Conservation (phyloP, 2,888 invertebrate genomes). For the Ophion slaviceki region DNA sequence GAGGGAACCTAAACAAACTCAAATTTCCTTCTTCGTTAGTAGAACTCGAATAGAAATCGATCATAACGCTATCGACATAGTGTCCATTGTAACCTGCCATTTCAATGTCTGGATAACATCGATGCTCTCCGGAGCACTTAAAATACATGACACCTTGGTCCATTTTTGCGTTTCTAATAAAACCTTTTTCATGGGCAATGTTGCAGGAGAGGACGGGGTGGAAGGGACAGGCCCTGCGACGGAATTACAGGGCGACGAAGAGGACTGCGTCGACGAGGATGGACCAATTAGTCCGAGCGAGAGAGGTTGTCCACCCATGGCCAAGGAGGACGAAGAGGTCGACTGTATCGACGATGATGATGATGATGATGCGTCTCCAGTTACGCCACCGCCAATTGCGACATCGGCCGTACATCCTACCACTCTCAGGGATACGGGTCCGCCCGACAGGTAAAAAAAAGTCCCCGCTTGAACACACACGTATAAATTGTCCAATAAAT, state of each 20-base stretch:
- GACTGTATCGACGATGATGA: conserved; percentile 83
- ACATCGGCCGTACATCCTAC: conserved; percentile 79
- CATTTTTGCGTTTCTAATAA: not conserved
- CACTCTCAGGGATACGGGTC: conserved; percentile 80
- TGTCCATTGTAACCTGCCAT: conserved; percentile 40
- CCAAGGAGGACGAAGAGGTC: conserved; percentile 83
- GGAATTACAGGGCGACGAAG: conserved; percentile 85
- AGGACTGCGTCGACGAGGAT: conserved; percentile 86
- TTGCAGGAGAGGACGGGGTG: conserved; percentile 86
- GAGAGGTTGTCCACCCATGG: conserved; percentile 83
- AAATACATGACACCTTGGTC: conserved; percentile 14
- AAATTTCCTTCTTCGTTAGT: conserved; percentile 54
- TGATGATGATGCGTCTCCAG: conserved; percentile 80
- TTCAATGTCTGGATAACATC: conserved; percentile 31
- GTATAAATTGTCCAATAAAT: conserved; percentile 10
- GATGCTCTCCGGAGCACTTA: conserved; percentile 40
- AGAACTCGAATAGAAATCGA: conserved; percentile 35
- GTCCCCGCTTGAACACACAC: not conserved
- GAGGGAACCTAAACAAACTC: conserved; percentile 30
- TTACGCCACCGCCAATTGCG: conserved; percentile 77
- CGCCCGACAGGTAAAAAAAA: conserved; percentile 76
- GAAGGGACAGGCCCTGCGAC: conserved; percentile 82
- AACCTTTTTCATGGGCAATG: conserved; percentile 69
- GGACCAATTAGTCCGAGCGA: conserved; percentile 85
- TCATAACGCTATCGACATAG: conserved; percentile 27